Evolutionary conservation across 2,888 invertebrate genomes (phyloP).

Genomic region (Physocephala rufipes): DNA sequence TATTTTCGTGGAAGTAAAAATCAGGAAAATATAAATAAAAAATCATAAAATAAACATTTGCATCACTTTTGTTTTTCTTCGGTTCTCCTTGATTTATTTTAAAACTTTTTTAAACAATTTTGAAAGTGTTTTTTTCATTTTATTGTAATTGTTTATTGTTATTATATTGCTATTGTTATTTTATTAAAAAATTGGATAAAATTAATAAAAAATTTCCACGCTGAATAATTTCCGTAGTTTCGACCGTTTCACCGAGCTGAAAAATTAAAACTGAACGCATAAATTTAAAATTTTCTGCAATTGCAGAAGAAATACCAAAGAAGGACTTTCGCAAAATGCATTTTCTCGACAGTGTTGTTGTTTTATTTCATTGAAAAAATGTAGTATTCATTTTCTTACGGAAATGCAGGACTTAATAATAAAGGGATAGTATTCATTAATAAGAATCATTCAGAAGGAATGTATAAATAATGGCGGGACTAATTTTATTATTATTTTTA

Average conservation of each 20-base stretch:
- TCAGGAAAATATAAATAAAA: too few species aligned
- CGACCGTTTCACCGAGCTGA: constrained; percentile 57
- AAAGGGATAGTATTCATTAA: not conserved
- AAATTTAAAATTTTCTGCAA: constrained; percentile 41
- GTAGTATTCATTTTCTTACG: too few species aligned
- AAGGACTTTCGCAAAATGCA: constrained; percentile 28
- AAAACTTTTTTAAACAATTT: too few species aligned
- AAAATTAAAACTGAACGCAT: constrained; percentile 59
- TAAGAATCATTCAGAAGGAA: not conserved
- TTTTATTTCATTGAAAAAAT: too few species aligned
- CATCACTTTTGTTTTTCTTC: not conserved
- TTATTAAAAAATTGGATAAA: too few species aligned
- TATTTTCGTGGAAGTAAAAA: too few species aligned
- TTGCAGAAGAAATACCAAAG: constrained; percentile 46
- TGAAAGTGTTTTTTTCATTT: not conserved
- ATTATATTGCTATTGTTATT: too few species aligned
- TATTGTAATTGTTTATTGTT: not conserved
- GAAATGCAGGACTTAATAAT: not conserved
- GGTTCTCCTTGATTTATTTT: too few species aligned
- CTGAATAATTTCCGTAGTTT: constrained; percentile 47
- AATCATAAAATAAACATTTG: constrained; percentile 5
- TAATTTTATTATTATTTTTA: too few species aligned
- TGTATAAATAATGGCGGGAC: too few species aligned
- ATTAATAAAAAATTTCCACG: constrained; percentile 11
- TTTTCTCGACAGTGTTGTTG: not conserved